A percentile compares a stretch with the other conserved stretches of the same genome.
These are phyloP conservation scores for Chionoecetes opilio DNA, from an alignment of 1,140 invertebrate genomes.

Conservation along the genomic window DNA sequence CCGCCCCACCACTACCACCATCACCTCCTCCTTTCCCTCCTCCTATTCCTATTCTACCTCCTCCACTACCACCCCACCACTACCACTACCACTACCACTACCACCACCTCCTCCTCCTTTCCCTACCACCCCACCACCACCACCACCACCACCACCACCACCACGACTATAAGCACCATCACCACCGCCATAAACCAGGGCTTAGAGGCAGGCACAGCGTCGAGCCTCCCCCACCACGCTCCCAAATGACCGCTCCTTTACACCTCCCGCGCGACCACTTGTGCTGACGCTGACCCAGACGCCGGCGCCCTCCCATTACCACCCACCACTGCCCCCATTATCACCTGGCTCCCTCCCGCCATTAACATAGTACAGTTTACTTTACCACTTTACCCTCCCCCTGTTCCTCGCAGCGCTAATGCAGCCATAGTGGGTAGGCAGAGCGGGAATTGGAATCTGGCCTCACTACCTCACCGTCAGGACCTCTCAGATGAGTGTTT, in stretches of 20 bases:
- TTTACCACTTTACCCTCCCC: neutral
- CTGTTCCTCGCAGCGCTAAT: neutral
- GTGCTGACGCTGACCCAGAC: neutral
- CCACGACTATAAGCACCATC: no score
- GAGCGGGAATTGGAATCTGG: neutral
- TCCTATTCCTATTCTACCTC: no score
- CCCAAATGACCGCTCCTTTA: neutral
- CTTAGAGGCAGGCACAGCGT: neutral
- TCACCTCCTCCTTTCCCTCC: no score
- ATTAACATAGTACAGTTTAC: conserved; percentile 30
- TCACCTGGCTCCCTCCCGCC: conserved; percentile 22
- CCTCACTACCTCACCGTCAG: no score
- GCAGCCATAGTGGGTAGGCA: neutral
- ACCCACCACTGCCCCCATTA: conserved; percentile 15
- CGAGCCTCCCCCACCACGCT: neutral
- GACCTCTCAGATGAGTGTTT: no score
- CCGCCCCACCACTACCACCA: no score
- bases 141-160: no score
- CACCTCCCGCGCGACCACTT: neutral
- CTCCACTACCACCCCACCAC: no score
- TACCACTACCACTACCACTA: no score
- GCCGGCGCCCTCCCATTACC: neutral
- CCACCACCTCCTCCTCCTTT: no score
- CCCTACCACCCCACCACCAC: no score
- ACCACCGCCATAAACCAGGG: neutral